Conservation (phyloP, 2,888 invertebrate genomes). For the Oeneis ivallda region DNA sequence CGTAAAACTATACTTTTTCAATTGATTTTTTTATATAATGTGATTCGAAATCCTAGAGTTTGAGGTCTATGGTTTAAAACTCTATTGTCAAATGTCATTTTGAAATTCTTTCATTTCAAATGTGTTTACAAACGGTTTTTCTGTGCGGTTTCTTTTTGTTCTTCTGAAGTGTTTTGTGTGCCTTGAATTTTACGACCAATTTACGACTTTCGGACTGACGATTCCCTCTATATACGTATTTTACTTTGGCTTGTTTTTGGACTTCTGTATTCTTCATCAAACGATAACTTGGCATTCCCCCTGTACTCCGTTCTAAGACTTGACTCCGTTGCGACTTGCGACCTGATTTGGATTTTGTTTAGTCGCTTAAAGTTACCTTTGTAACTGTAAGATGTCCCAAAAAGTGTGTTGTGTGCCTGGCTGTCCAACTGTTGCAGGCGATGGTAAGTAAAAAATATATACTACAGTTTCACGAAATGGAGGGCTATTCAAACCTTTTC, state of each 20-base stretch:
- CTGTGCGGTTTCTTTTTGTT: too few relatives aligned
- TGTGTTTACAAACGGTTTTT: too few relatives aligned
- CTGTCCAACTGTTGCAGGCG: not conserved
- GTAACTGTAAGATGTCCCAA: not conserved
- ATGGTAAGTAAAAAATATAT: constrained; percentile 1
- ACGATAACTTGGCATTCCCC: not conserved
- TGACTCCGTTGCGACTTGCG: too few relatives aligned
- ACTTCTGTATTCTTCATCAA: not conserved
- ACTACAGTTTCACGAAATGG: not conserved
- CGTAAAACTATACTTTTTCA: too few relatives aligned
- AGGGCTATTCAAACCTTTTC: too few relatives aligned
- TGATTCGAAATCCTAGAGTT: too few relatives aligned
- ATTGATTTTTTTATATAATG: too few relatives aligned
- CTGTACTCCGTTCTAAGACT: not conserved
- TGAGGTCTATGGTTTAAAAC: too few relatives aligned
- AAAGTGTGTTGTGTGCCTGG: not conserved
- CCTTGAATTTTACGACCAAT: not conserved
- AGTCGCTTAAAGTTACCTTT: not conserved
- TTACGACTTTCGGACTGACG: not conserved
- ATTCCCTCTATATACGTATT: not conserved
- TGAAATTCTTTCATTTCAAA: too few relatives aligned
- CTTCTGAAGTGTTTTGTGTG: too few relatives aligned
- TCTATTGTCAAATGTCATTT: too few relatives aligned
- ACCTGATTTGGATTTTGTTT: not conserved
- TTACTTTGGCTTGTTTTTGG: not conserved